A percentile compares a stretch with the other conserved stretches of the same genome.
phyloP scores from a whole-genome alignment of 2,888 invertebrate genomes.

The Epinotia brunnichana region DNA sequence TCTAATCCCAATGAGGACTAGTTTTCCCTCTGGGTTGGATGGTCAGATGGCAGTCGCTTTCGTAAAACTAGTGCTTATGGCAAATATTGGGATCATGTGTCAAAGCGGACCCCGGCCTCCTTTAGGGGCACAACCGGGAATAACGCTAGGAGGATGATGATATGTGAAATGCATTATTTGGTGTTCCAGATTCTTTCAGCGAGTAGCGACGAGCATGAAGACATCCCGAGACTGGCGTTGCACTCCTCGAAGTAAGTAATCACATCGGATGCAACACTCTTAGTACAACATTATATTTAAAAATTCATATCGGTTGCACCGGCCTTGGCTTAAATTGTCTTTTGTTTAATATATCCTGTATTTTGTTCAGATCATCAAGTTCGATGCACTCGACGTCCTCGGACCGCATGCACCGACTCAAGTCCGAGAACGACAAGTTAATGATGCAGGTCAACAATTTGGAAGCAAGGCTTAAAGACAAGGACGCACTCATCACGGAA shows the following conservation, averaged over 20 bases:
- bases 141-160: no score
- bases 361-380: constrained; percentile 64
- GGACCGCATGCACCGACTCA: constrained; percentile 63
- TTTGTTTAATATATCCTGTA: no score
- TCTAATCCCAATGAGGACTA: no score
- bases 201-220: constrained; percentile 76
- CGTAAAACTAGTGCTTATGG: no score
- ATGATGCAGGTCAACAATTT: constrained; percentile 67
- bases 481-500: constrained; percentile 76
- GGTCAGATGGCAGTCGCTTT: no score
- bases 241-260: constrained; percentile 73
- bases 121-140: no score
- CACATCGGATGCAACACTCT: background rate
- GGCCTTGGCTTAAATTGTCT: no score
- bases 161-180: constrained; percentile 1
- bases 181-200: constrained; percentile 71
- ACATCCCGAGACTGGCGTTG: constrained; percentile 72
- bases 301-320: no score
- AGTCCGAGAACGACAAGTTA: constrained; percentile 69
- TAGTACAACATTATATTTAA: no score
- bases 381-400: constrained; percentile 74
- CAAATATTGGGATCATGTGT: no score
- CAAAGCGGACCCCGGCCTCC: no score
- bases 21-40: no score
- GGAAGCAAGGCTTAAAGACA: constrained; percentile 70